Base-by-base conservation (phyloP, 2,113 vertebrate species). In the Aix galericulata region DNA sequence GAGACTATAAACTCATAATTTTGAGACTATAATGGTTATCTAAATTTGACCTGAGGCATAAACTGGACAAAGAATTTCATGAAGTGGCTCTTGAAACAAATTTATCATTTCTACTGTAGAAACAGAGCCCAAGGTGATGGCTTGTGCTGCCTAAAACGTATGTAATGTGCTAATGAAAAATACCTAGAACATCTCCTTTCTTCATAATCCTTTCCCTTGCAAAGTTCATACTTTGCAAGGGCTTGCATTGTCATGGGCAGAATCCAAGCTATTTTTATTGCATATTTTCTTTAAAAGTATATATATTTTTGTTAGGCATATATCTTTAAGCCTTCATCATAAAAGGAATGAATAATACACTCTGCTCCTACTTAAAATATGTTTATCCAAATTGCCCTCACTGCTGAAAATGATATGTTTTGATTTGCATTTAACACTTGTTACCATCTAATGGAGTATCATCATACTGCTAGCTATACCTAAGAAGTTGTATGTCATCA, bases 21-120 rank as follows among this genome's bases (percentile, higher is more conserved):
- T 96, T 86, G 55, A 93, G 32, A 86, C 6, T 0, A 3, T 93
- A 92, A 92, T 83, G 91, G 73, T 92, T 90, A 68, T 56, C 31
- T 44, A 48, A 48, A 69, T 55, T 92, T 91, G 88, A 91, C 86
- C 83, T 67, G 73, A 90, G 55, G 76, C 77, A 88, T 75, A 81
- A 83, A 86, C 17, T 67, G 32, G 69, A 38, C 67, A 48, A 75
- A 78, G n/a, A 89, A 78, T 96, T 85, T 82, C 32, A 68, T 62
- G 48, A 93, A 93, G 48, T 44, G 48, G 62, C 26, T 95, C 18
- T 58, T 89, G 86, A 91, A 92, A 84, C 38, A 84, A 89, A 94
- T 75, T 79, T 17, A 74, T 94, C 9, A 75, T 86, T 90, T 81
- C 68, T 63, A 3, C 18, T 56, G 17, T 78, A 72, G 86, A 92